phyloP scores from a whole-genome alignment of 2,888 invertebrate genomes.

The Chirona hameri region DNA sequence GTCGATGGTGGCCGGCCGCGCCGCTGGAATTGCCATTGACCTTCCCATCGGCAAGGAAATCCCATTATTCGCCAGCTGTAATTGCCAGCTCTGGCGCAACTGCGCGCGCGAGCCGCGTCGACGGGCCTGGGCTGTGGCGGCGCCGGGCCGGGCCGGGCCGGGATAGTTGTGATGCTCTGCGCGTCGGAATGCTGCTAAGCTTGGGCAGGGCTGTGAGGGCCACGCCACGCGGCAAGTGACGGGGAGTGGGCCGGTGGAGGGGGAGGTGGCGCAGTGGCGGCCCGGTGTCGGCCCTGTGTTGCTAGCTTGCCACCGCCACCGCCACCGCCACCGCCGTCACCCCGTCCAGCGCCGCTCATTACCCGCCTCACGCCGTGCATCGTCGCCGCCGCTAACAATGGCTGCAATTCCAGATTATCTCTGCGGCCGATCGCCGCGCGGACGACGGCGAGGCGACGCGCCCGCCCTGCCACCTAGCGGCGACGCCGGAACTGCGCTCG shows the following conservation, averaged over 20 bases:
- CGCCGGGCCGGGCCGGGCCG: neutral
- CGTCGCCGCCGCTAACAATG: constrained; percentile 1
- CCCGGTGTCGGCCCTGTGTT: neutral
- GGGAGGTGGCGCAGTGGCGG: neutral
- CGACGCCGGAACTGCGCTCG: neutral
- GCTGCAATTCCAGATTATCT: constrained; percentile 26
- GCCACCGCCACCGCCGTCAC: neutral
- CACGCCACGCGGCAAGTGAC: neutral
- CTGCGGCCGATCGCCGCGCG: neutral
- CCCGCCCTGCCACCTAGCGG: constrained; percentile 2
- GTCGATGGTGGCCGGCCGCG: neutral
- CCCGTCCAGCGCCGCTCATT: neutral
- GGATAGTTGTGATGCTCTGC: neutral
- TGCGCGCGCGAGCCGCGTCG: neutral
- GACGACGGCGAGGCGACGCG: neutral
- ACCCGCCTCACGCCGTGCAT: neutral
- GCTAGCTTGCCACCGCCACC: too few relatives aligned
- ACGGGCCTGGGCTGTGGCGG: neutral
- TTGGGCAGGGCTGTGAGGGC: neutral
- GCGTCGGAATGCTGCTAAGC: neutral
- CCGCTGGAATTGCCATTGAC: neutral
- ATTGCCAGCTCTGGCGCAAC: neutral
- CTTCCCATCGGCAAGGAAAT: constrained; percentile 8
- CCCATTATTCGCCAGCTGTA: neutral
- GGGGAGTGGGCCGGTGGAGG: neutral